phyloP scores from a whole-genome alignment of 2,113 vertebrate genomes.

The Cephalophus harveyi region DNA sequence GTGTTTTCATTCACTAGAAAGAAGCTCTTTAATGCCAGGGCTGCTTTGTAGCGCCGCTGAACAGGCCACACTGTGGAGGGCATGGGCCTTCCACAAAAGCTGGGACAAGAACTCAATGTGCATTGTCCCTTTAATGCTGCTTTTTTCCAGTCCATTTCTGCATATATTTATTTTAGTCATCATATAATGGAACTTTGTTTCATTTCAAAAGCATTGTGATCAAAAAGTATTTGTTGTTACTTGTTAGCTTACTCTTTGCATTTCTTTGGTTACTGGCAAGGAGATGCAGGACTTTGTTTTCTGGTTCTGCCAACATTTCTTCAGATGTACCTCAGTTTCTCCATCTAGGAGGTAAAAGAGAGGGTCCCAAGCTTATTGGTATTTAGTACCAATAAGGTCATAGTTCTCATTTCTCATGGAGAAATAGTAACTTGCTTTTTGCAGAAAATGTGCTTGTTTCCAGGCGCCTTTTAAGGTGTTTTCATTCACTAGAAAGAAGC shows the following conservation, averaged over 20 bases:
- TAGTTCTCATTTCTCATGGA: background rate
- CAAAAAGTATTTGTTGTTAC: background rate
- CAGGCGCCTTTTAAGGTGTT: background rate
- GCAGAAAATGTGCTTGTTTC: background rate
- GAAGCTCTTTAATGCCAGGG: background rate
- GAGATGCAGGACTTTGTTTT: background rate
- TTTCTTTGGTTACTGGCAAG: background rate
- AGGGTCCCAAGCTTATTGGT: background rate
- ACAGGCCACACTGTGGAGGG: rapidly evolving
- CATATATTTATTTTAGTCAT: background rate
- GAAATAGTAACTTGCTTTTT: background rate
- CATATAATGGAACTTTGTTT: background rate
- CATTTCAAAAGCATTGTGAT: background rate
- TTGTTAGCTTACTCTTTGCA: background rate
- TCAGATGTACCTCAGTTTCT: background rate
- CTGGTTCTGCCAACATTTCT: background rate
- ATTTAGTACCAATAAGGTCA: background rate
- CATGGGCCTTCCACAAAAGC: rapidly evolving
- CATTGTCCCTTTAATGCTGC: rapidly evolving
- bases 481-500: background rate
- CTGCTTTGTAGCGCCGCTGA: background rate
- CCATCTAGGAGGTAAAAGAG: background rate
- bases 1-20: background rate
- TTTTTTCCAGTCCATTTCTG: rapidly evolving
- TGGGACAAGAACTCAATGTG: no score